These are phyloP conservation scores for Butastur rufipennis DNA, from an alignment of 2,113 vertebrate genomes.

Conservation along the genomic window DNA sequence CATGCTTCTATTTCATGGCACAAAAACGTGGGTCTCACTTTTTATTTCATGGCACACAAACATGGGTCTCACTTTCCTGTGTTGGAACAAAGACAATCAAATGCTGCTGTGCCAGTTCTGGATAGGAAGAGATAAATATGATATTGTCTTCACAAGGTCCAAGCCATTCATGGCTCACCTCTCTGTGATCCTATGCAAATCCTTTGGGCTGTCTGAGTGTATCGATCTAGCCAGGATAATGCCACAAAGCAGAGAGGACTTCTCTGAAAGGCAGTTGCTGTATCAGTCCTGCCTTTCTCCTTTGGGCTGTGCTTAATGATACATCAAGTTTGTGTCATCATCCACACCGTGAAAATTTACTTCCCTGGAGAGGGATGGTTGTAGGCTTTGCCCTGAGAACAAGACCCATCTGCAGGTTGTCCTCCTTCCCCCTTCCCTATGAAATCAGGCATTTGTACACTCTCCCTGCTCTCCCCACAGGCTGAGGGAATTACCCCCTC, in stretches of 20 bases:
- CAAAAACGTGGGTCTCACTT: not conserved
- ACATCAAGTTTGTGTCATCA: not conserved
- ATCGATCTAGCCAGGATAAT: not conserved
- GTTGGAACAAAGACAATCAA: not conserved
- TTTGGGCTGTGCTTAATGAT: not conserved
- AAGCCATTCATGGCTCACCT: not conserved
- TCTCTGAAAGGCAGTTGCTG: not conserved
- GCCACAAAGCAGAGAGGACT: not conserved
- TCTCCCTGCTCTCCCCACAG: not conserved
- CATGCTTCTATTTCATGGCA: not conserved
- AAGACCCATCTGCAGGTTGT: not conserved
- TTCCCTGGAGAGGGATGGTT: not conserved
- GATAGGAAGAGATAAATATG: not conserved
- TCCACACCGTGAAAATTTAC: not conserved
- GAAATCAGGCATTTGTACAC: not conserved
- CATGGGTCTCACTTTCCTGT: not conserved
- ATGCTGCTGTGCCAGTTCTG: not conserved
- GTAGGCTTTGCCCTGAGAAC: not conserved
- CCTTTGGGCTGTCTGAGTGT: not conserved
- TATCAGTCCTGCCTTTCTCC: not conserved
- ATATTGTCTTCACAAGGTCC: not conserved
- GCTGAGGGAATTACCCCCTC: not conserved
- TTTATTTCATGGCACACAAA: not conserved
- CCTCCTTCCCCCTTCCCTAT: not conserved
- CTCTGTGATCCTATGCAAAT: not conserved